A percentile compares a stretch with the other conserved stretches of the same genome.
Conservation (phyloP, 2,888 invertebrate species). For the Carterocephalus palaemon region DNA sequence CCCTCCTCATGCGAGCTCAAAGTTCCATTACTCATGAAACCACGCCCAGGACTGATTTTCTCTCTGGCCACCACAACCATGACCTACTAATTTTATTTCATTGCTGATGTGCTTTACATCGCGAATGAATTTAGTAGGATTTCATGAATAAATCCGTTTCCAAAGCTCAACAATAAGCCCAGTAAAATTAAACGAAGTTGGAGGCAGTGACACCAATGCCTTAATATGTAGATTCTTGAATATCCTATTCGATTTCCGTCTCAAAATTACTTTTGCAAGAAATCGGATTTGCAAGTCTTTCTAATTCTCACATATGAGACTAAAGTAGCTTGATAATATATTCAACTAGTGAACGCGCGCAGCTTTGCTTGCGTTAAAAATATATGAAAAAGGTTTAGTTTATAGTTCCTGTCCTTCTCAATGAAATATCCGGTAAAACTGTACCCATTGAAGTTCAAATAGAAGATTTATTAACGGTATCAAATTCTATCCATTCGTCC, state of each 20-base stretch:
- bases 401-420: too few species aligned
- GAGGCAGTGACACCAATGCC: constrained; percentile 2
- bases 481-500: too few species aligned
- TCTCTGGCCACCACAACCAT: constrained; percentile 52
- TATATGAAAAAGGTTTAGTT: too few species aligned
- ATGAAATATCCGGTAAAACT: too few species aligned
- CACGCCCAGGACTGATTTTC: constrained; percentile 70
- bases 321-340: too few species aligned
- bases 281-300: constrained; percentile 2
- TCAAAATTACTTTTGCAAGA: constrained; percentile 8
- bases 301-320: too few species aligned
- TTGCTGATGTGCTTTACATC: constrained; percentile 5
- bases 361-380: too few species aligned
- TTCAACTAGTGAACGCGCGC: too few species aligned
- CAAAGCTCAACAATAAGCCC: constrained; percentile 30
- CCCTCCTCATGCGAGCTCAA: constrained; percentile 73
- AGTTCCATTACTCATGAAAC: constrained; percentile 73
- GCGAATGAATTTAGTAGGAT: constrained; percentile 23
- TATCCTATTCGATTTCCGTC: constrained; percentile 6
- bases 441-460: too few species aligned
- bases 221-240: constrained; percentile 3
- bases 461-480: too few species aligned
- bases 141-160: constrained; percentile 23
- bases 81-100: constrained; percentile 33
- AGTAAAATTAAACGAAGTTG: constrained; percentile 33